These are phyloP conservation scores for Parapristionchus giblindavisi DNA, from an alignment of 2,888 invertebrate species.

Conservation along the genomic window DNA sequence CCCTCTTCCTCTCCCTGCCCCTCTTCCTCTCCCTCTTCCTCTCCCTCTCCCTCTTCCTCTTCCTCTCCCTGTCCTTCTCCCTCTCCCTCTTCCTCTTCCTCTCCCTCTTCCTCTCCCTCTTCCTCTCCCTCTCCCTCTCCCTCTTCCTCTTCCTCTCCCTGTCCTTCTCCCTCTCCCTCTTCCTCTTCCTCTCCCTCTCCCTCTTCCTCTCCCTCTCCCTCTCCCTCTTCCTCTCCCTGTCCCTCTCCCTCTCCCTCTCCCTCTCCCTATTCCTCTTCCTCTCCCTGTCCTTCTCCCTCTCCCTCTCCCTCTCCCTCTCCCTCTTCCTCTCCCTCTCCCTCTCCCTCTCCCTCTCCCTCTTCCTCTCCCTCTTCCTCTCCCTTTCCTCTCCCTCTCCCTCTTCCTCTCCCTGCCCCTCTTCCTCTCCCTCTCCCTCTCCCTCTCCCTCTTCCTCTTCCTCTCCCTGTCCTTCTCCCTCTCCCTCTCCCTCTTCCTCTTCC, in stretches of 20 bases:
- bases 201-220: background rate
- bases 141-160: conserved; percentile 9
- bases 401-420: background rate
- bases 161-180: background rate
- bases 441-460: background rate
- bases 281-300: background rate
- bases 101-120: background rate
- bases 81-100: background rate
- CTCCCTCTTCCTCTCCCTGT: background rate
- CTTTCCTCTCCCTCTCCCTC: background rate
- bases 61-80: conserved; percentile 18
- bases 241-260: conserved; percentile 3
- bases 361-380: background rate
- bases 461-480: conserved; percentile 2
- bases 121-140: background rate
- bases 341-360: conserved; percentile 1
- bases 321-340: background rate
- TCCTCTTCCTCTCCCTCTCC: conserved; percentile 1
- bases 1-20: background rate
- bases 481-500: background rate
- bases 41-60: background rate
- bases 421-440: background rate
- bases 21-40: background rate
- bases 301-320: conserved; percentile 6
- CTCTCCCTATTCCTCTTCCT: background rate